Conservation (phyloP, 2,113 vertebrate species). For the Onychostruthus taczanowskii region DNA sequence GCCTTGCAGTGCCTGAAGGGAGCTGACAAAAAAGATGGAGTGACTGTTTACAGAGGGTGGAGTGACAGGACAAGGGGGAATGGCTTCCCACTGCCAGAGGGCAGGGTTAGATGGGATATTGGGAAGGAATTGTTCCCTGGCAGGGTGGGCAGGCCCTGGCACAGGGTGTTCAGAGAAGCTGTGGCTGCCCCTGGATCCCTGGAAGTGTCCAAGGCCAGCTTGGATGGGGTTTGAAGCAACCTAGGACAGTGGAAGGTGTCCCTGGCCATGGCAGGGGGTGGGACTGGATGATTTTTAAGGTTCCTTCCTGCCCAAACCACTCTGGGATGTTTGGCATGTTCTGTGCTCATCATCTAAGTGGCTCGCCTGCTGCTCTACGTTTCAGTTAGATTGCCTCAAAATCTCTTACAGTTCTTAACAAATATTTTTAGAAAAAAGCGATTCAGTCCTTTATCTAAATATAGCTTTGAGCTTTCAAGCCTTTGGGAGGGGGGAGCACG, state of each 20-base stretch:
- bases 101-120: not conserved
- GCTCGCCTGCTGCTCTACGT: not conserved
- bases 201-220: rapidly evolving
- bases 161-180: not conserved
- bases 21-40: not conserved
- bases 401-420: not conserved
- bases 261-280: not conserved
- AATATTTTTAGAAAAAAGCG: conserved; percentile 11
- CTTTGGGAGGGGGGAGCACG: not conserved
- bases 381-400: not conserved
- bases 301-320: not conserved
- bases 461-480: not conserved
- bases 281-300: not conserved
- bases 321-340: not conserved
- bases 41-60: not conserved
- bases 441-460: not conserved
- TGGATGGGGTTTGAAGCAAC: rapidly evolving
- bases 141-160: not conserved
- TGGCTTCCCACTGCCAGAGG: not conserved
- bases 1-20: not conserved
- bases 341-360: not conserved
- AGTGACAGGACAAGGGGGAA: not conserved
- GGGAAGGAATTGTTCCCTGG: rapidly evolving
- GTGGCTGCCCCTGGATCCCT: not conserved
- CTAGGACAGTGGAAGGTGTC: rapidly evolving